Conservation (phyloP, 2,888 invertebrate species). For the Achlya flavicornis region DNA sequence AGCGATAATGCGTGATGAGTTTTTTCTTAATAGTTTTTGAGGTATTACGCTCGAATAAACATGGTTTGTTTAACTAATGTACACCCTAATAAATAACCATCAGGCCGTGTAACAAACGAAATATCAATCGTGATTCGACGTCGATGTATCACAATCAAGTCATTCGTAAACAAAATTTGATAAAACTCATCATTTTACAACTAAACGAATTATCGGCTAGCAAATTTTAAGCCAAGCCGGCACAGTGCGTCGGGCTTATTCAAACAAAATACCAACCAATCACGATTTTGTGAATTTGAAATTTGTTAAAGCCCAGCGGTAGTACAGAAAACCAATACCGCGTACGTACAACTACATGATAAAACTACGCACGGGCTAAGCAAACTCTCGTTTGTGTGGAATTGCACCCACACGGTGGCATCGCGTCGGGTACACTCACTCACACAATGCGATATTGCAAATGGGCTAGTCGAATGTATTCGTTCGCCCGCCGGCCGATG, state of each 20-base stretch:
- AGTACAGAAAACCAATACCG: conserved; percentile 81
- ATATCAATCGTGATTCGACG: conserved; percentile 44
- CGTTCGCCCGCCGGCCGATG: conserved; percentile 73
- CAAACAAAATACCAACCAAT: conserved; percentile 82
- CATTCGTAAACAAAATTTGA: conserved; percentile 62
- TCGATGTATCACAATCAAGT: conserved; percentile 56
- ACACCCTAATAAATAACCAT: conserved; percentile 33
- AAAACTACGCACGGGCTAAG: conserved; percentile 81
- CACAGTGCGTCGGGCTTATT: conserved; percentile 65
- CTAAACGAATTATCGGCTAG: conserved; percentile 76
- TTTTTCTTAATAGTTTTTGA: conserved; percentile 40
- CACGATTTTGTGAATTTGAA: conserved; percentile 83
- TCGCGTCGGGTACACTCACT: conserved; percentile 56
- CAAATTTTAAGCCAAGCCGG: conserved; percentile 63
- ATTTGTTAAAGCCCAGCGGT: conserved; percentile 78
- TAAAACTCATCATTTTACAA: conserved; percentile 74
- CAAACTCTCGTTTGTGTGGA: conserved; percentile 63
- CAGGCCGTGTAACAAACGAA: conserved; percentile 50
- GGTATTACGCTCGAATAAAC: conserved; percentile 56
- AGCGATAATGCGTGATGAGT: conserved; percentile 63
- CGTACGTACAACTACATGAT: conserved; percentile 60
- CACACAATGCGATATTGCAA: conserved; percentile 82
- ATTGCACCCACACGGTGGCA: conserved; percentile 43
- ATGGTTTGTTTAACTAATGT: conserved; percentile 30
- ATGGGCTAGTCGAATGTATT: conserved; percentile 83